A percentile compares a stretch with the other conserved stretches of the same genome.
Conservation (phyloP, 1,140 invertebrate species). For the Bradynema listronoti region DNA sequence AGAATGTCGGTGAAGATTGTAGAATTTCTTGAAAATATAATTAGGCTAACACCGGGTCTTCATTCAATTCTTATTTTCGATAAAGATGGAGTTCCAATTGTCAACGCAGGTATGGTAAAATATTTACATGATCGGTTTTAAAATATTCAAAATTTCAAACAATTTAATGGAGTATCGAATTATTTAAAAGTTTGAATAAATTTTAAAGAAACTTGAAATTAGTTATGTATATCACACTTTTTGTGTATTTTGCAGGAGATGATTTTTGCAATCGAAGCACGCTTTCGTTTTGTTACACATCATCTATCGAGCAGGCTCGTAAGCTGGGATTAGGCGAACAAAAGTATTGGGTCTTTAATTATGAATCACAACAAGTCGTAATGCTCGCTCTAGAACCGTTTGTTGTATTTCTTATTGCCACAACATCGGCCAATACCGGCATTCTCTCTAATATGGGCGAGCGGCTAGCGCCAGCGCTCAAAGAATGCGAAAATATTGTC, state of each 20-base stretch:
- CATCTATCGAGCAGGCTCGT: constrained; percentile 41
- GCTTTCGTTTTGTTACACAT: constrained; percentile 27
- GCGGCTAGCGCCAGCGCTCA: constrained; percentile 28
- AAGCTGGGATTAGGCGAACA: constrained; percentile 45
- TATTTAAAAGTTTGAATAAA: constrained; percentile 15
- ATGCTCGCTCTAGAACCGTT: constrained; percentile 33
- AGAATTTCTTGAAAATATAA: constrained; percentile 31
- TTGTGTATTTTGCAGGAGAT: constrained; percentile 32
- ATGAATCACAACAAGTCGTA: constrained; percentile 37
- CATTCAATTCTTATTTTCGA: constrained; percentile 44
- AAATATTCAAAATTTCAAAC: background rate
- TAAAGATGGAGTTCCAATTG: constrained; percentile 43
- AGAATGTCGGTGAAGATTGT: constrained; percentile 28
- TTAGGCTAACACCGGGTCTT: constrained; percentile 27
- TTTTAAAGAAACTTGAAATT: constrained; percentile 16
- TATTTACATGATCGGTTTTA: constrained; percentile 10
- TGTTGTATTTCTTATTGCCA: constrained; percentile 41
- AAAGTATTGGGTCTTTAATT: constrained; percentile 41
- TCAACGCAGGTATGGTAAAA: constrained; percentile 29
- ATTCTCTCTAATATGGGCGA: constrained; percentile 23
- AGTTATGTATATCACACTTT: constrained; percentile 14
- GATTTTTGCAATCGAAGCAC: constrained; percentile 40
- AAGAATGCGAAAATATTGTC: constrained; percentile 34
- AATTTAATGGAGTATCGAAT: background rate
- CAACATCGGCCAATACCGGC: constrained; percentile 43